Evolutionary conservation across 2,888 invertebrate species (phyloP), one percentile per base, ranked within the genome.

Genomic region (Diarsia dahlii): DNA sequence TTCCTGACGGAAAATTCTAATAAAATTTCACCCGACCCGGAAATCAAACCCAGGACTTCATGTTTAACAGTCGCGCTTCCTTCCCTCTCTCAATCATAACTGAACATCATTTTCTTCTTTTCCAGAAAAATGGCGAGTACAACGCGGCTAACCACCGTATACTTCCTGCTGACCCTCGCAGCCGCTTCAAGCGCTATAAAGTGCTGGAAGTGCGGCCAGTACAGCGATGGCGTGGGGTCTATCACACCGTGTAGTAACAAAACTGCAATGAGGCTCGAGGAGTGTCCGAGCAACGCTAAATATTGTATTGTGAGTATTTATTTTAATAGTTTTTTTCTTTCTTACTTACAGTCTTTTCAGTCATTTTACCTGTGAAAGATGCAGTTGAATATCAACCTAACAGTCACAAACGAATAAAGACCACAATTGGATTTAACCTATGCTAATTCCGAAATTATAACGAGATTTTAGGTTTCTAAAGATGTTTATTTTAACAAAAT

Each of bases 221-320:
- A 98, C 95, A 98, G 98, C 90, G 98, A 98, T 90, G 98, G 98
- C 34, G 98, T 98, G 13, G 98, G 98, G 58, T 98, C 98, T 82
- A 98, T 98, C 85, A 98, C 98, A 67, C 98, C 98, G 12, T 98
- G 98, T 94, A 97, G 98, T 92, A 98, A 98, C 94, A 97, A 98
- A 80, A 97, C 97, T 88, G 97, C 98, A 87, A 97, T 98, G 80
- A 97, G 97, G 86, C 96, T 98, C 62, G 97, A 97, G 90, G 97
- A 98, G 76, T 98, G 98, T 92, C 97, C 97, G 9, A 97, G 97
- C 84, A 92, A 91, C 72, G 93, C 95, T n/a, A 95, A 94, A 85
- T 98, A 97, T 94, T 98, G 98, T 95, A 98, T 98, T 94, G 98
- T 98, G 93, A 98, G 98, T 98, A 86, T 45, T 6, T n/a, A 45